Evolutionary conservation across 2,888 invertebrate species (phyloP), one percentile per base, ranked within the genome.

Genomic region (Lacanobia oleracea): DNA sequence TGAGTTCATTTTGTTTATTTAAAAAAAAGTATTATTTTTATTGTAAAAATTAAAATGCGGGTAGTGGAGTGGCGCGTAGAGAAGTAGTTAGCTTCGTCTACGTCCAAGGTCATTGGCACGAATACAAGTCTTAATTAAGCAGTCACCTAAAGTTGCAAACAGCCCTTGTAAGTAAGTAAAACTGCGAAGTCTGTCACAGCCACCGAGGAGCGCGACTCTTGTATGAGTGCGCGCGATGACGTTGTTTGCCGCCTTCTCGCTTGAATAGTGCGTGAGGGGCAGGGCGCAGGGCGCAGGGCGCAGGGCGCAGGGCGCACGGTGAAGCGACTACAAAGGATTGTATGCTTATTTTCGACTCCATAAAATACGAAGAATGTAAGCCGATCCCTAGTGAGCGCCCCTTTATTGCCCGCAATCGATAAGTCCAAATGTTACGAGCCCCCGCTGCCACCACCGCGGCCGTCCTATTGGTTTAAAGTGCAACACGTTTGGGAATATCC

Each of bases 331-430:
- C 82, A 83, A 83, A 83, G 69, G 76, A 74, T 74, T 71, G 43
- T 53, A 67, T 67, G 72, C 79, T 87, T 86, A 88, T 88, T 89
- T 89, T 89, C 88, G 73, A 84, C 79, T 87, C 87, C 86, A 90
- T 89, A 88, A 87, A 90, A 82, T 80, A 88, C 86, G 83, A 83
- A 89, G 88, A 91, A 91, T 90, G 87, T 86, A 75, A 79, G 81
- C 82, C 73, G 81, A 83, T 85, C 77, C 86, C 71, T 53, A 59
- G 66, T 64, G 77, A 63, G 78, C 71, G 74, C 73, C 72, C 72
- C 81, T 83, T 82, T 85, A 84, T 87, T 86, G 81, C 79, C 75
- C 81, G 65, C 84, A 85, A 86, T 89, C 88, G 84, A 84, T 87
- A 80, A 77, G 77, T 82, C 72, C 48, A 75, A 77, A 82, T 75